A percentile compares a stretch with the other conserved stretches of the same genome.
phyloP scores from a whole-genome alignment of 2,113 vertebrate genomes.

The Hyperopisus bebe region DNA sequence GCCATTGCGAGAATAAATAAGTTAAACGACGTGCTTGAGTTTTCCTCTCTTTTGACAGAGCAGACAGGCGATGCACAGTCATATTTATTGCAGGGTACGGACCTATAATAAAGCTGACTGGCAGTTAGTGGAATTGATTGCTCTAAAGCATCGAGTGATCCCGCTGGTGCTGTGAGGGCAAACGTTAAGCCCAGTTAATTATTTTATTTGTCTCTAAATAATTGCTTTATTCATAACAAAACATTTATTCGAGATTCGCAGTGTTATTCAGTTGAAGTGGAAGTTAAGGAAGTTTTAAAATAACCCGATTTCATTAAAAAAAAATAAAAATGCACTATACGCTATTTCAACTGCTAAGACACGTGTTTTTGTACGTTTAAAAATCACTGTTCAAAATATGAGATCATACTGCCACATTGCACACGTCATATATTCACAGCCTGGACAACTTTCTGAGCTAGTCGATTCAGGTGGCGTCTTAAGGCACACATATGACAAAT shows the following conservation, averaged over 20 bases:
- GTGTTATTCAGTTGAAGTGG: neutral
- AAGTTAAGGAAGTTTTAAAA: neutral
- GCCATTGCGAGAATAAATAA: neutral
- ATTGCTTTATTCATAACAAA: neutral
- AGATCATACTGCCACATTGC: neutral
- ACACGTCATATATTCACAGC: neutral
- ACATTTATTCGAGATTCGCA: neutral
- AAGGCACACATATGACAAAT: neutral
- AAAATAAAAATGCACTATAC: neutral
- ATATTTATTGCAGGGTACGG: neutral
- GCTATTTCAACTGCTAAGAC: neutral
- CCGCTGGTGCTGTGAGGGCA: neutral
- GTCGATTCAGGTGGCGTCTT: neutral
- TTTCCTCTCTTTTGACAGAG: neutral
- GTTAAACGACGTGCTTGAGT: neutral
- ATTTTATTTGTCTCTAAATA: neutral
- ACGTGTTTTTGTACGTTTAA: neutral
- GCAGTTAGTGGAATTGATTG: neutral
- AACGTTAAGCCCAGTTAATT: neutral
- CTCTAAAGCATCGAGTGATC: neutral
- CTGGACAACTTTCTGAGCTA: neutral
- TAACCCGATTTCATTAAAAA: neutral
- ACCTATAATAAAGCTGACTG: neutral
- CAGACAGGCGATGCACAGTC: neutral
- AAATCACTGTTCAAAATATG: neutral